Conservation (phyloP, 2,113 vertebrate species). For the Eubucco bourcierii region DNA sequence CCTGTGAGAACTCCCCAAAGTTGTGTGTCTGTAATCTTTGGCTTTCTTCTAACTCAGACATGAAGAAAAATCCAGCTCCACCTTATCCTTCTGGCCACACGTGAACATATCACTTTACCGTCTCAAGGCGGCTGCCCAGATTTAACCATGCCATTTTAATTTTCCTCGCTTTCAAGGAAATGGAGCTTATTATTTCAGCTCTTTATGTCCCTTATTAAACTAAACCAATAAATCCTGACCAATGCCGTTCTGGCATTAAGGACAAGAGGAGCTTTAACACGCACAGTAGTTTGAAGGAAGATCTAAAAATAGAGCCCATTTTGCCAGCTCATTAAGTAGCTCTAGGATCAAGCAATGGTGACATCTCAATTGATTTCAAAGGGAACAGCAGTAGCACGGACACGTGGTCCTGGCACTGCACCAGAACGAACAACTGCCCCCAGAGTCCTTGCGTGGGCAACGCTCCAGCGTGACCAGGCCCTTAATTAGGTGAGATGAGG, state of each 20-base stretch:
- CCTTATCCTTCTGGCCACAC: conserved; percentile 25
- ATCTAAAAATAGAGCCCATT: conserved; percentile 62
- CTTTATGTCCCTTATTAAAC: conserved; percentile 30
- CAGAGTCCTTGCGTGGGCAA: not conserved
- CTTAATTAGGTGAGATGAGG: conserved; percentile 40
- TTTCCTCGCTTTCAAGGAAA: conserved; percentile 49
- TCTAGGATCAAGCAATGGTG: conserved; percentile 45
- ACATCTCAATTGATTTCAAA: conserved; percentile 67
- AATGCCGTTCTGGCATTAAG: fast-evolving
- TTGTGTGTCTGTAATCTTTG: not conserved
- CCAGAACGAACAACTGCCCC: conserved; percentile 40
- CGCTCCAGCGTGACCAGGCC: conserved; percentile 26
- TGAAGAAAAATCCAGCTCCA: conserved; percentile 45
- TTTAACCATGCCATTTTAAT: conserved; percentile 41
- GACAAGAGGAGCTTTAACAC: conserved; percentile 32
- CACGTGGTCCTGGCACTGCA: not conserved
- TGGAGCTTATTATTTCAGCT: conserved; percentile 51
- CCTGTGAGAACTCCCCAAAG: not conserved
- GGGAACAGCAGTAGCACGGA: conserved; percentile 5
- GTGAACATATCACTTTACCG: not conserved
- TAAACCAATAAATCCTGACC: conserved; percentile 46
- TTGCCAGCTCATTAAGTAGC: conserved; percentile 61
- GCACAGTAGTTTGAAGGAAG: not conserved
- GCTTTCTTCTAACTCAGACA: not conserved
- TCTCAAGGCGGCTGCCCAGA: not conserved